These are phyloP conservation scores for Taeniopygia guttata DNA, from an alignment of 2,797 vertebrate genomes.

Conservation along the genomic window DNA sequence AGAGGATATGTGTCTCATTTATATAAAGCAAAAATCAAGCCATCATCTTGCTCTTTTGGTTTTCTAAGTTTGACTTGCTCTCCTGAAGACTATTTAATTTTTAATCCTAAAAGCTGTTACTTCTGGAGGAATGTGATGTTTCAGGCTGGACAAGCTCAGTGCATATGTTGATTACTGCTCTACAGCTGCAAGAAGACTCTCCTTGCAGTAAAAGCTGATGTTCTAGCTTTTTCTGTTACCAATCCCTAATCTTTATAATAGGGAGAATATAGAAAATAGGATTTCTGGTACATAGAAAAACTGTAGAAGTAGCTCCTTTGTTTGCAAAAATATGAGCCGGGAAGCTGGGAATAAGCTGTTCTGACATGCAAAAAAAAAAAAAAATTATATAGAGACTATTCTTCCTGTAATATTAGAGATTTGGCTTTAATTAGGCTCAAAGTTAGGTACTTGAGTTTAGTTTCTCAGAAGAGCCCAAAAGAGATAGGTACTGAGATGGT, in stretches of 20 bases:
- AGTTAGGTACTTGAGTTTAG: not conserved
- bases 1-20: not conserved
- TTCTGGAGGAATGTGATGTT: not conserved
- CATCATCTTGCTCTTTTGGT: not conserved
- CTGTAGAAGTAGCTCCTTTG: not conserved
- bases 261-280: not conserved
- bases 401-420: not conserved
- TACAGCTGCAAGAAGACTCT: not conserved
- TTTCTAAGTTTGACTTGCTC: not conserved
- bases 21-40: not conserved
- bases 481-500: not conserved
- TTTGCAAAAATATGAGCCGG: not conserved
- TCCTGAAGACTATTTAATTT: not conserved
- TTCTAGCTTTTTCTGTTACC: not conserved
- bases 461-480: not conserved
- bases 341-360: not conserved
- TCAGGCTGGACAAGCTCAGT: not conserved
- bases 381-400: not conserved
- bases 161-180: not conserved
- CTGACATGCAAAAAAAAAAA: not conserved
- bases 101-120: not conserved
- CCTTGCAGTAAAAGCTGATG: not conserved
- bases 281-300: not conserved
- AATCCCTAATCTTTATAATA: not conserved
- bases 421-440: not conserved